Percentiles rank a stretch among this genome's conserved stretches.
Evolutionary conservation across 2,888 invertebrate genomes (phyloP).

Genomic region (Rotaria sp.): DNA sequence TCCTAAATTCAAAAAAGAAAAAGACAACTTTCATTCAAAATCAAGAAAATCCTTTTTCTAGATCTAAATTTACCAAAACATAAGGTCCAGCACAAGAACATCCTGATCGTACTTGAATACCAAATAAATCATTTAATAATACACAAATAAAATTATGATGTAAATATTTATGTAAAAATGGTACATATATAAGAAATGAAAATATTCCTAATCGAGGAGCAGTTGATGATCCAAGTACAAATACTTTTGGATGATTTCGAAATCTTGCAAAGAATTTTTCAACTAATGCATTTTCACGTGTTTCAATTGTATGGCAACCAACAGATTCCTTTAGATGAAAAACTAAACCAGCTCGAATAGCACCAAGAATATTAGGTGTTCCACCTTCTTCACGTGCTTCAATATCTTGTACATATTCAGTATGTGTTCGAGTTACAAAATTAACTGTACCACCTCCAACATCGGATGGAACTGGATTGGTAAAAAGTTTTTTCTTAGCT

Average conservation of each 20-base stretch:
- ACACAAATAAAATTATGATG: slow-evolving; percentile 81
- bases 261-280: slow-evolving; percentile 40
- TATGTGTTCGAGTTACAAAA: slow-evolving; percentile 42
- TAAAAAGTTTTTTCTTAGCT: slow-evolving; percentile 46
- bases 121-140: slow-evolving; percentile 80
- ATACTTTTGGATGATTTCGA: slow-evolving; percentile 42
- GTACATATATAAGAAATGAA: slow-evolving; percentile 75
- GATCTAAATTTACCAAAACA: neutral
- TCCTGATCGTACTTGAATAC: slow-evolving; percentile 66
- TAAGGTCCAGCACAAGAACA: slow-evolving; percentile 68
- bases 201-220: slow-evolving; percentile 68
- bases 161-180: slow-evolving; percentile 62
- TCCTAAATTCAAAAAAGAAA: no score
- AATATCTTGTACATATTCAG: slow-evolving; percentile 41
- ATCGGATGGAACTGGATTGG: slow-evolving; percentile 44
- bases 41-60: no score
- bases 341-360: slow-evolving; percentile 74
- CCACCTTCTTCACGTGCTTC: slow-evolving; percentile 64
- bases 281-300: slow-evolving; percentile 51
- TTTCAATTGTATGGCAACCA: slow-evolving; percentile 67
- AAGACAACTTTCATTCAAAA: no score
- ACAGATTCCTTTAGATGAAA: slow-evolving; percentile 77
- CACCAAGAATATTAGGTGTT: slow-evolving; percentile 70
- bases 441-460: slow-evolving; percentile 47
- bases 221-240: slow-evolving; percentile 61